Percentiles rank a stretch among this genome's conserved stretches.
phyloP scores from a whole-genome alignment of 1,140 invertebrate species.

The Drosophila virilis region DNA sequence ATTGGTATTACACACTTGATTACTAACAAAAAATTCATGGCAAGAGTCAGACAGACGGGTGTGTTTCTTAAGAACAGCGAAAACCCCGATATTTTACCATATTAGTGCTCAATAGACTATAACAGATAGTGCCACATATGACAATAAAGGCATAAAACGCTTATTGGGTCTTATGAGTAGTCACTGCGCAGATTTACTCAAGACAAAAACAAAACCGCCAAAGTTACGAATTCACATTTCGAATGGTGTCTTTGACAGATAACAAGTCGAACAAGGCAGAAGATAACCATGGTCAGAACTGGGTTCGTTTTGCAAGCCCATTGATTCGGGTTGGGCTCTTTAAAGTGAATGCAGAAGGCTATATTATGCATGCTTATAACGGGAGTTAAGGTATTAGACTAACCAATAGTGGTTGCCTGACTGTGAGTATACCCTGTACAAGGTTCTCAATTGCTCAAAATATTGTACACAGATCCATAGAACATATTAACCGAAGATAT shows the following conservation, averaged over 20 bases:
- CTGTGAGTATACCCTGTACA: neutral
- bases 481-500: too few species aligned
- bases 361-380: neutral
- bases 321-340: slow-evolving; percentile 7
- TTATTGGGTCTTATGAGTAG: slow-evolving; percentile 19
- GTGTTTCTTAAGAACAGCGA: neutral
- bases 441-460: too few species aligned
- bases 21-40: slow-evolving; percentile 8
- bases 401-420: neutral
- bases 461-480: too few species aligned
- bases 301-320: neutral
- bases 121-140: slow-evolving; percentile 21
- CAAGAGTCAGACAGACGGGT: slow-evolving; percentile 2
- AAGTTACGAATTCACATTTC: slow-evolving; percentile 13
- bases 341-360: neutral
- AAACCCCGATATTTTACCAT: neutral
- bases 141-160: slow-evolving; percentile 22
- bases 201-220: slow-evolving; percentile 8
- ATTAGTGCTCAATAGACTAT: slow-evolving; percentile 3
- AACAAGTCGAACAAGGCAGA: slow-evolving; percentile 18
- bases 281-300: slow-evolving; percentile 35
- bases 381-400: neutral
- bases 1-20: neutral
- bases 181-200: slow-evolving; percentile 22
- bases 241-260: slow-evolving; percentile 48